These are phyloP conservation scores for Pseudochaenichthys georgianus DNA, from an alignment of 2,797 vertebrate genomes.

Conservation along the genomic window DNA sequence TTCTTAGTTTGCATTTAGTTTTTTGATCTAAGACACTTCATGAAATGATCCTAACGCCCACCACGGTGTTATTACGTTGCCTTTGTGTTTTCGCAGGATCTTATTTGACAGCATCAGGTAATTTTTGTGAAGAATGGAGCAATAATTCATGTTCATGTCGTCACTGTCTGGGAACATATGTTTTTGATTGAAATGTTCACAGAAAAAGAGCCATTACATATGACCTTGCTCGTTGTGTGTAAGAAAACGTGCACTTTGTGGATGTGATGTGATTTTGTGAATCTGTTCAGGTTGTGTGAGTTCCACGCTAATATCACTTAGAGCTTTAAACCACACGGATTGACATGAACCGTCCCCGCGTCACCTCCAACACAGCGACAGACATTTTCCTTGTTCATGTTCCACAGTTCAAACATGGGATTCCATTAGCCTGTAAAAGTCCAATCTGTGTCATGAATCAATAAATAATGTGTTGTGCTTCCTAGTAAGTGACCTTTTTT, in stretches of 20 bases:
- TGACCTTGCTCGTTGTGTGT: not conserved
- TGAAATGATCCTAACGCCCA: no score
- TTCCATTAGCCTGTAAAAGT: slow-evolving; percentile 36
- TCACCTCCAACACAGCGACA: slow-evolving; percentile 32
- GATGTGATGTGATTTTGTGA: slow-evolving; percentile 39
- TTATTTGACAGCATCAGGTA: not conserved
- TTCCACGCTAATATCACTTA: slow-evolving; percentile 46
- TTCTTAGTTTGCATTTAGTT: no score
- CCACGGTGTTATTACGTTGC: not conserved
- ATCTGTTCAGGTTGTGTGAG: slow-evolving; percentile 33
- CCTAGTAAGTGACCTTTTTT: not conserved
- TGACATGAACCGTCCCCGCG: slow-evolving; percentile 49
- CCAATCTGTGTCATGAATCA: slow-evolving; percentile 10
- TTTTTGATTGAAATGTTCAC: not conserved
- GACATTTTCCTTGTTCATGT: slow-evolving; percentile 32
- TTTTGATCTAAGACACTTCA: no score
- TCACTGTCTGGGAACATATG: not conserved
- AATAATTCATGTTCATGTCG: not conserved
- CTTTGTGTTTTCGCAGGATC: not conserved
- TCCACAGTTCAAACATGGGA: not conserved
- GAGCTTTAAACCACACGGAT: slow-evolving; percentile 42
- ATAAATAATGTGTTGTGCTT: not conserved
- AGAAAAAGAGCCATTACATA: not conserved
- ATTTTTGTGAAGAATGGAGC: not conserved
- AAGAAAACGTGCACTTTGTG: slow-evolving; percentile 17